These are phyloP conservation scores for Apogon hyalosoma DNA, from an alignment of 2,797 vertebrate species.

Conservation along the genomic window DNA sequence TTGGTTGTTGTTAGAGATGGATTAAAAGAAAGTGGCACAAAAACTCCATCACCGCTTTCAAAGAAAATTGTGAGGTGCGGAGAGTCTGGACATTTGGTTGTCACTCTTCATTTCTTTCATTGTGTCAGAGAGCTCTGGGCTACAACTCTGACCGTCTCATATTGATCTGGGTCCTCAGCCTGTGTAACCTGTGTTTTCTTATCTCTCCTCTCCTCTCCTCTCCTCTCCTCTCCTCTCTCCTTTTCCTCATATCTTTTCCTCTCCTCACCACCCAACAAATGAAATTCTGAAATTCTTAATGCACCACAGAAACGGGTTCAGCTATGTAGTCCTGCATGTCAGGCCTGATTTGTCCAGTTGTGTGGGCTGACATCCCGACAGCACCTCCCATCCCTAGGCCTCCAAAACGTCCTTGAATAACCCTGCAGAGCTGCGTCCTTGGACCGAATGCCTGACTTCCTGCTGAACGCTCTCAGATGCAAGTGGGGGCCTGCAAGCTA, in stretches of 20 bases:
- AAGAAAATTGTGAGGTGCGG: constrained; percentile 44
- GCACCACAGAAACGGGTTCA: constrained; percentile 43
- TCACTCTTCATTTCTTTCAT: constrained; percentile 73
- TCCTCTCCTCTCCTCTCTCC: not conserved
- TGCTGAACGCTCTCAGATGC: constrained; percentile 63
- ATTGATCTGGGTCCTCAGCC: constrained; percentile 66
- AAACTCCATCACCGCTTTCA: constrained; percentile 37
- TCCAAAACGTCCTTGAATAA: constrained; percentile 71
- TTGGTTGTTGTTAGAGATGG: constrained; percentile 44
- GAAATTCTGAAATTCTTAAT: constrained; percentile 14
- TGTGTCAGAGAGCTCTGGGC: constrained; percentile 64
- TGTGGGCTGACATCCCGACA: constrained; percentile 47
- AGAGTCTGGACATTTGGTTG: constrained; percentile 59
- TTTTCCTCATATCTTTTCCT: too few species aligned
- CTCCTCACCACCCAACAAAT: constrained; percentile 20
- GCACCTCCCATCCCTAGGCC: constrained; percentile 47
- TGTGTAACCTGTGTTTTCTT: constrained; percentile 61
- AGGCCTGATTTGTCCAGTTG: constrained; percentile 69
- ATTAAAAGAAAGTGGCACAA: constrained; percentile 46
- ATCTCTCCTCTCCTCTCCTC: constrained; percentile 28
- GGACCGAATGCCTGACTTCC: constrained; percentile 60
- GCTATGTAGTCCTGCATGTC: constrained; percentile 46
- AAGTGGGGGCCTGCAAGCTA: constrained; percentile 51
- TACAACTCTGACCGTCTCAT: constrained; percentile 58
- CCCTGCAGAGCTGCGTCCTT: constrained; percentile 66